Conservation (phyloP, 2,113 vertebrate species). For the Malurus elegans region DNA sequence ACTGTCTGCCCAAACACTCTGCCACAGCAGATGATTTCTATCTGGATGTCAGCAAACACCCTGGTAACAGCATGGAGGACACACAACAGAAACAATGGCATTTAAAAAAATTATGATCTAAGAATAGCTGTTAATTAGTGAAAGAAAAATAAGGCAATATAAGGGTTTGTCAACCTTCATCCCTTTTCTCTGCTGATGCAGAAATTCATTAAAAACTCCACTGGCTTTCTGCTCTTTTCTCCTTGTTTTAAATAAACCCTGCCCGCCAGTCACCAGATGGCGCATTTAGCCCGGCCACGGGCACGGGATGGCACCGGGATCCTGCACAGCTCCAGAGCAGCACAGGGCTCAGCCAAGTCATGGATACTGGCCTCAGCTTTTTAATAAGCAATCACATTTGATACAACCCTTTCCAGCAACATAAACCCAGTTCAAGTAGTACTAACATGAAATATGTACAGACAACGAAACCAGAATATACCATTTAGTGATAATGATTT, state of each 20-base stretch:
- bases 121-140: not conserved
- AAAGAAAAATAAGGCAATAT: not conserved
- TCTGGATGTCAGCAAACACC: not conserved
- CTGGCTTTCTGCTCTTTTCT: not conserved
- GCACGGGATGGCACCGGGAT: no score
- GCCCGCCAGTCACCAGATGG: slow-evolving; percentile 54
- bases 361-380: not conserved
- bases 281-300: not conserved
- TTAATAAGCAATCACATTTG: not conserved
- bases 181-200: not conserved
- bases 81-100: not conserved
- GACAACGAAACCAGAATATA: not conserved
- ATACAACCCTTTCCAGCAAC: not conserved
- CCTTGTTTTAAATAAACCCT: not conserved
- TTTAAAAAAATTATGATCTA: not conserved
- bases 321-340: not conserved
- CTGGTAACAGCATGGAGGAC: not conserved
- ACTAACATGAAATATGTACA: not conserved
- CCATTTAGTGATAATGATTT: not conserved
- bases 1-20: not conserved
- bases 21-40: not conserved
- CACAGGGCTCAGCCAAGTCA: not conserved
- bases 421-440: not conserved
- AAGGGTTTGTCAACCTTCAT: not conserved
- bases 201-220: not conserved